Percentiles rank a stretch among this genome's conserved stretches.
These are phyloP conservation scores for Turritopsis dohrnii DNA, from an alignment of 30 jellyfish, hydroid and myxozoan genomes.

Conservation along the genomic window DNA sequence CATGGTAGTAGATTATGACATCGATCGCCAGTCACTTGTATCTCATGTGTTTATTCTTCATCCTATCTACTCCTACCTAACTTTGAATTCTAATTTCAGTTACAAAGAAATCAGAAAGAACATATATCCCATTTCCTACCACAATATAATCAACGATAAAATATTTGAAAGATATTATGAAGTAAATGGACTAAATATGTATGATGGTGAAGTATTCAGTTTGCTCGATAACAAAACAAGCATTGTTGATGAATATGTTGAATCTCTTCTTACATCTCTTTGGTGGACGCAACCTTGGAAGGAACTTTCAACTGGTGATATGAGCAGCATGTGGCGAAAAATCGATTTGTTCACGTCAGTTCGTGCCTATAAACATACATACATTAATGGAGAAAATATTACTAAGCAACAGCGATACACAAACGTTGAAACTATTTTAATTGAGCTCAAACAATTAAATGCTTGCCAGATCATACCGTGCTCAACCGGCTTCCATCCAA, in stretches of 20 bases:
- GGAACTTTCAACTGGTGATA: not conserved
- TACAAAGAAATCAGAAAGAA: not conserved
- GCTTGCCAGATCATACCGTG: not conserved
- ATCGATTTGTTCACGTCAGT: not conserved
- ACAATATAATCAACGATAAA: not conserved
- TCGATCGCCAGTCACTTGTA: not conserved
- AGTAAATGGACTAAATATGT: not conserved
- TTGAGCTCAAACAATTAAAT: not conserved
- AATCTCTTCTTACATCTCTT: not conserved
- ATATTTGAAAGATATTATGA: not conserved
- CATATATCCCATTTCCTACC: not conserved
- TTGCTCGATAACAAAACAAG: not conserved
- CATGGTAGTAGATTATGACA: not conserved
- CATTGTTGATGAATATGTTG: not conserved
- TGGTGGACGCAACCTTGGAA: conserved; percentile 8
- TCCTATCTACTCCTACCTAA: not conserved
- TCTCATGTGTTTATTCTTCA: conserved; percentile 1
- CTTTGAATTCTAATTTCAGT: conserved; percentile 6
- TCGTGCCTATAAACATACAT: not conserved
- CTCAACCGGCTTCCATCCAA: not conserved
- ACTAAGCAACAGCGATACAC: not conserved
- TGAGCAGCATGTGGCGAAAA: not conserved
- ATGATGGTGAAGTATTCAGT: not conserved
- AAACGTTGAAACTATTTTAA: not conserved
- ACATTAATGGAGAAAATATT: not conserved